These are phyloP conservation scores for Malacoctenus gilli DNA, from an alignment of 2,797 vertebrate species.

Conservation along the genomic window DNA sequence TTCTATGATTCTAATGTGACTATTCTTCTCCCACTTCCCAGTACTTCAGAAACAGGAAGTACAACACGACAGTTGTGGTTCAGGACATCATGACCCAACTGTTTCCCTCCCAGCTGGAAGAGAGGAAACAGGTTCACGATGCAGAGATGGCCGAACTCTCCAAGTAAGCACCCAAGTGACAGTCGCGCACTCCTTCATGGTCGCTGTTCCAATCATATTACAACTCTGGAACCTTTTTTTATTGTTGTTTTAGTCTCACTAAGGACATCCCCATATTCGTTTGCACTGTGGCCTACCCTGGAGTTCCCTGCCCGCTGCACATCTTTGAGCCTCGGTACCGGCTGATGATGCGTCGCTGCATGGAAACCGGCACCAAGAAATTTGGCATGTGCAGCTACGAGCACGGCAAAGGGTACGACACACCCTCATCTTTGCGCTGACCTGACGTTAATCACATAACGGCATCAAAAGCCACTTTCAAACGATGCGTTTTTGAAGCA, in stretches of 20 bases:
- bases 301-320: conserved; percentile 88
- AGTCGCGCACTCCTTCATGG: no score
- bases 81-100: conserved; percentile 83
- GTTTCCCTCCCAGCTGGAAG: conserved; percentile 84
- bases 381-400: conserved; percentile 94
- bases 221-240: not conserved
- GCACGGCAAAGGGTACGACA: conserved; percentile 85
- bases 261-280: conserved; percentile 92
- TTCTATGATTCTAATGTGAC: no score
- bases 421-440: not conserved
- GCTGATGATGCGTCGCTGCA: conserved; percentile 92
- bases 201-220: not conserved
- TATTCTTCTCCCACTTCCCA: conserved; percentile 58
- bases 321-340: conserved; percentile 93
- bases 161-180: conserved; percentile 79
- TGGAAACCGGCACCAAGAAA: conserved; percentile 90
- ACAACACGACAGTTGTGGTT: conserved; percentile 82
- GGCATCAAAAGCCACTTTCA: no score
- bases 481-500: not conserved
- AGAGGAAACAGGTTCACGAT: conserved; percentile 85
- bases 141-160: conserved; percentile 91
- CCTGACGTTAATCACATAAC: not conserved
- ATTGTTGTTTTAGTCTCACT: conserved; percentile 78
- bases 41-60: conserved; percentile 89
- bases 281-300: conserved; percentile 90